Percentiles rank a stretch among this genome's conserved stretches.
phyloP scores from a whole-genome alignment of 2,113 vertebrate genomes.

The Oceanites oceanicus region DNA sequence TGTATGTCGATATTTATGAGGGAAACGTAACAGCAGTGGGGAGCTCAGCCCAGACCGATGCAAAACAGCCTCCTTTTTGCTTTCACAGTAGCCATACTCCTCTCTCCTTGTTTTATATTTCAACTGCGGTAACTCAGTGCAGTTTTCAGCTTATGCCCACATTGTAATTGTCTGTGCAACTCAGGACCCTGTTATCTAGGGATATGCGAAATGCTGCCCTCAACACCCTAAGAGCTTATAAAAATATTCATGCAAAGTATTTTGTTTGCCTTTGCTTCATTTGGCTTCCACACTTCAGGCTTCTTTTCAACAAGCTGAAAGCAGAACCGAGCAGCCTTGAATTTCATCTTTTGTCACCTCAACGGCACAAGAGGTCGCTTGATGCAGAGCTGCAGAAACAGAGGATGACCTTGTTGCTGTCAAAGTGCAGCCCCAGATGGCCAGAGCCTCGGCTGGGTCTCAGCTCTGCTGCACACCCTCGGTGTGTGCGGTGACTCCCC shows the following conservation, averaged over 20 bases:
- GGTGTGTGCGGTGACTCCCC: rapidly evolving
- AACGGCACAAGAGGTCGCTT: background rate
- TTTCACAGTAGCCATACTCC: background rate
- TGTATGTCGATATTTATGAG: background rate
- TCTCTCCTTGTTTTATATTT: background rate
- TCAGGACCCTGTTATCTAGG: background rate
- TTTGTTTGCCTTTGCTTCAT: background rate
- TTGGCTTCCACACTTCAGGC: background rate
- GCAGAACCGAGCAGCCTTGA: background rate
- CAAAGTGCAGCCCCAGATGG: background rate
- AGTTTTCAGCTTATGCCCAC: background rate
- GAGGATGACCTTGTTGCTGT: background rate
- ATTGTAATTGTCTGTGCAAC: background rate
- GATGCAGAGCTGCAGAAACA: background rate
- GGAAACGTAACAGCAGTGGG: background rate
- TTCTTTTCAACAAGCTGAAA: background rate
- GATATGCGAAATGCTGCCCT: background rate
- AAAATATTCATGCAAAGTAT: background rate
- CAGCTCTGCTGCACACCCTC: background rate
- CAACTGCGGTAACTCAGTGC: background rate
- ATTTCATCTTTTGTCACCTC: background rate
- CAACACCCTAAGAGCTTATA: background rate
- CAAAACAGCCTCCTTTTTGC: background rate
- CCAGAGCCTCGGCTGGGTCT: background rate
- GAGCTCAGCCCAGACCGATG: background rate